Evolutionary conservation across 2,797 vertebrate genomes (phyloP).

Genomic region (Mionectes olivaceus): DNA sequence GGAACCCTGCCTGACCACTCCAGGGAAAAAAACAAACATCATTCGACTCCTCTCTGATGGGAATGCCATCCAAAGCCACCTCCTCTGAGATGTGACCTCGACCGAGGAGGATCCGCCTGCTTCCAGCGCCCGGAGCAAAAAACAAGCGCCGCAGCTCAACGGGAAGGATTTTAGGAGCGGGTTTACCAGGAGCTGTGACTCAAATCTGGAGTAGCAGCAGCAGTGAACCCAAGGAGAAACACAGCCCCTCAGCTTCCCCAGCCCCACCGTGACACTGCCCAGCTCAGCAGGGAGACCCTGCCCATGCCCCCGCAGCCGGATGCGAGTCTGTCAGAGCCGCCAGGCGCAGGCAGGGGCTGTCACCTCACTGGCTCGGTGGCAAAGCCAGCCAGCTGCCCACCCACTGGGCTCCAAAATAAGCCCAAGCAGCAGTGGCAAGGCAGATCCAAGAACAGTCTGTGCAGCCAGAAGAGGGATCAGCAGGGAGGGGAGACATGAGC

Average conservation of each 20-base stretch:
- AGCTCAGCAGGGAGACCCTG: background rate
- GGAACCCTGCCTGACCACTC: background rate
- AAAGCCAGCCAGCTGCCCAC: slow-evolving; percentile 37
- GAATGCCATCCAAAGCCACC: background rate
- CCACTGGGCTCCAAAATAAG: slow-evolving; percentile 22
- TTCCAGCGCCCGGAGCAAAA: background rate
- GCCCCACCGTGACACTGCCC: background rate
- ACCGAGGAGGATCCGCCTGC: background rate
- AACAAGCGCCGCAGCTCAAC: background rate
- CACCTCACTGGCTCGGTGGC: background rate
- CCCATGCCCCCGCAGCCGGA: fast-evolving
- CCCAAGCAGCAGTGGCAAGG: background rate
- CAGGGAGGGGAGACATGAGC: background rate
- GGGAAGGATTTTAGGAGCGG: background rate
- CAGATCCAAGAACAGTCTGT: background rate
- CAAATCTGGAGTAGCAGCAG: background rate
- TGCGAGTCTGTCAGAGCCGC: fast-evolving
- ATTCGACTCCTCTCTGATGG: background rate
- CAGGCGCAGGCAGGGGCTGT: background rate
- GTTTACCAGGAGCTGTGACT: background rate
- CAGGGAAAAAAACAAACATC: background rate
- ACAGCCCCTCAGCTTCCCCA: background rate
- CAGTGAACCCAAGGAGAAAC: background rate
- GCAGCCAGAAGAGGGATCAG: background rate
- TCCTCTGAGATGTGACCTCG: background rate